Evolutionary conservation across 2,888 invertebrate genomes (phyloP).

Genomic region (Eueremaeus valkanovi): DNA sequence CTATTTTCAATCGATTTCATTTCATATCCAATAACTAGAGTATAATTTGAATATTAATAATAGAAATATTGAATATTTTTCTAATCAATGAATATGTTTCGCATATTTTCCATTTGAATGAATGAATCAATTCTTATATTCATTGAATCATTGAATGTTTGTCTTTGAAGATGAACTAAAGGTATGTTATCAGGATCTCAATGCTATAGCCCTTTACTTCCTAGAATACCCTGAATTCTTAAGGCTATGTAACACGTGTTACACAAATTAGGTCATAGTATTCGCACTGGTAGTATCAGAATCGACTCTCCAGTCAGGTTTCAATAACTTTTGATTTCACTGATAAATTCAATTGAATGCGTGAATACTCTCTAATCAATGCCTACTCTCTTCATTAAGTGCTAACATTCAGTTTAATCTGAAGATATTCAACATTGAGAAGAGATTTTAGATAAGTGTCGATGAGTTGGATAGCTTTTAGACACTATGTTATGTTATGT

Average conservation of each 20-base stretch:
- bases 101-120: background rate
- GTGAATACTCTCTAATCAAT: constrained; percentile 14
- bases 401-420: background rate
- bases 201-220: constrained; percentile 7
- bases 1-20: no score
- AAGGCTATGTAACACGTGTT: constrained; percentile 32
- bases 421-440: constrained; percentile 6
- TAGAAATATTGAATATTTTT: no score
- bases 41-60: no score
- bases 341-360: background rate
- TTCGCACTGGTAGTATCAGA: background rate
- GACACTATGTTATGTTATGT: background rate
- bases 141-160: background rate
- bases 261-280: constrained; percentile 21
- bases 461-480: background rate
- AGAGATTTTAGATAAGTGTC: background rate
- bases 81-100: no score
- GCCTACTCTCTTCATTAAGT: background rate
- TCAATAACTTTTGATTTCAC: constrained; percentile 7
- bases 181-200: background rate
- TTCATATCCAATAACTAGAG: no score
- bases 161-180: background rate
- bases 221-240: background rate
- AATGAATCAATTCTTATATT: background rate
- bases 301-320: background rate